phyloP scores from a whole-genome alignment of 2,797 vertebrate genomes.

The Sciurus carolinensis region DNA sequence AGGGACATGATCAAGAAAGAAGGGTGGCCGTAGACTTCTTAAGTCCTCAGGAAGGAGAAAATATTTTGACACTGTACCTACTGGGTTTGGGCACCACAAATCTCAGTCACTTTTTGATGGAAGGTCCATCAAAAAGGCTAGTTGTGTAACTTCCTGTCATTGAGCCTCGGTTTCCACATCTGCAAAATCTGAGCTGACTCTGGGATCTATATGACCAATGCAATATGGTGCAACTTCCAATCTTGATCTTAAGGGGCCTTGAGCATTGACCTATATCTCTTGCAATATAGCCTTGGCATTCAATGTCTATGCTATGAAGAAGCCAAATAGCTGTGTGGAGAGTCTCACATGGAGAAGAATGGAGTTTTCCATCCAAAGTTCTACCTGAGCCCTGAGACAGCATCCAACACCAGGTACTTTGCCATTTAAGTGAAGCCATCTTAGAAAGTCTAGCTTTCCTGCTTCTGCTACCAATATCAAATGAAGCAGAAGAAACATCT shows the following conservation, averaged over 20 bases:
- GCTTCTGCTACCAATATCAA: not conserved
- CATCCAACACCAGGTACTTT: not conserved
- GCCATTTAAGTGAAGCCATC: rapidly evolving
- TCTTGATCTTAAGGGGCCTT: not conserved
- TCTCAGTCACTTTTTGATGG: not conserved
- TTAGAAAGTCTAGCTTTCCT: not conserved
- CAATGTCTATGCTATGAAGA: not conserved
- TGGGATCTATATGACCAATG: not conserved
- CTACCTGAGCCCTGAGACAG: too few species aligned
- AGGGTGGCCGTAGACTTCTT: not conserved
- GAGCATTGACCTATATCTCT: rapidly evolving
- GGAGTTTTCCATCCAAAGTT: not conserved
- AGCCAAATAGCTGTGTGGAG: not conserved
- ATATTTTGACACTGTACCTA: not conserved
- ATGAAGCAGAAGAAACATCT: not conserved
- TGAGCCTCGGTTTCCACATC: not conserved
- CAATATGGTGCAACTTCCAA: not conserved
- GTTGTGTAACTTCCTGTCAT: not conserved
- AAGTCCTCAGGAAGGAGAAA: not conserved
- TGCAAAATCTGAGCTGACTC: not conserved
- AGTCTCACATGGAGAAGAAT: not conserved
- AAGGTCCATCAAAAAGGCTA: not conserved
- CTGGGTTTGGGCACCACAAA: not conserved
- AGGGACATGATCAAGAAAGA: not conserved
- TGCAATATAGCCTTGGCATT: not conserved